A percentile compares a stretch with the other conserved stretches of the same genome.
These are phyloP conservation scores for Melolontha melolontha DNA, from an alignment of 2,888 invertebrate species.

Conservation along the genomic window DNA sequence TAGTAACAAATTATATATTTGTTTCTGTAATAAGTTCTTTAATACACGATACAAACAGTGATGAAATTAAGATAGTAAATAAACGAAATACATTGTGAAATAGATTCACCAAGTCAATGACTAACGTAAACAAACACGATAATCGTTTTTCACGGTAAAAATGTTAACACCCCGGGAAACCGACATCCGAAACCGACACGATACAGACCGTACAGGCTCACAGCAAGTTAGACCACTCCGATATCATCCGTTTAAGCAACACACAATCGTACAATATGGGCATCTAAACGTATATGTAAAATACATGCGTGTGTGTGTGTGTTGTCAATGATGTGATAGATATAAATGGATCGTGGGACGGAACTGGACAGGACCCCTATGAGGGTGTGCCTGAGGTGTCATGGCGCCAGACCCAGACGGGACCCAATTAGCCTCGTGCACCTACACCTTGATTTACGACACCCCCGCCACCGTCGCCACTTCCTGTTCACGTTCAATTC, in stretches of 20 bases:
- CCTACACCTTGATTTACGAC: slow-evolving; percentile 65
- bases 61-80: too few relatives aligned
- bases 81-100: too few relatives aligned
- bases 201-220: slow-evolving; percentile 44
- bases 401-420: slow-evolving; percentile 63
- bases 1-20: too few relatives aligned
- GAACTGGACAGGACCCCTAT: slow-evolving; percentile 49
- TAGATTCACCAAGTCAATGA: slow-evolving; percentile 1
- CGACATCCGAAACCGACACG: slow-evolving; percentile 51
- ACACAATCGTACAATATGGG: too few relatives aligned
- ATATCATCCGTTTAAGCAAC: slow-evolving; percentile 11
- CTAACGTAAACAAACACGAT: slow-evolving; percentile 41
- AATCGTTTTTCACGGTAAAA: slow-evolving; percentile 49
- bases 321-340: slow-evolving; percentile 51
- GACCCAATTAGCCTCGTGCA: slow-evolving; percentile 64
- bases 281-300: too few relatives aligned
- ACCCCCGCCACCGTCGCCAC: slow-evolving; percentile 57
- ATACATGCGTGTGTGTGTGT: not conserved
- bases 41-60: too few relatives aligned
- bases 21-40: too few relatives aligned
- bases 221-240: not conserved
- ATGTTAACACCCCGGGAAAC: slow-evolving; percentile 52
- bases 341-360: slow-evolving; percentile 54
- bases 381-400: slow-evolving; percentile 56
- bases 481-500: slow-evolving; percentile 59